A percentile compares a stretch with the other conserved stretches of the same genome.
Evolutionary conservation across 2,797 vertebrate genomes (phyloP).

Genomic region (Notamacropus eugenii): DNA sequence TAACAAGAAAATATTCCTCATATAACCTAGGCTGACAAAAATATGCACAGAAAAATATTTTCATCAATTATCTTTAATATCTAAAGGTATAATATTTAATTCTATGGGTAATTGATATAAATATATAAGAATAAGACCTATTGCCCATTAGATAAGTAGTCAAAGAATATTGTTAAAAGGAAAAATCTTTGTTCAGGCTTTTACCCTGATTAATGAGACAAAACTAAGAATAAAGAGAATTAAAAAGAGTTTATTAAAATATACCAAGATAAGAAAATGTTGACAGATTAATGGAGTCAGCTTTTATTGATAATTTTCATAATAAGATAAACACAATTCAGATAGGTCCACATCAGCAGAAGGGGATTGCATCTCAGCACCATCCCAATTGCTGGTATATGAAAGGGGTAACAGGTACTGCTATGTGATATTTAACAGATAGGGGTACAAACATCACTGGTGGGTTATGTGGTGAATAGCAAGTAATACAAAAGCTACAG

Average conservation of each 20-base stretch:
- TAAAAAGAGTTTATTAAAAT: not conserved
- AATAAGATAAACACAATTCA: not conserved
- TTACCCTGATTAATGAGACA: not conserved
- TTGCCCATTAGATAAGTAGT: not conserved
- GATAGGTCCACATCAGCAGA: not conserved
- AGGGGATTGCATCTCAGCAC: not conserved
- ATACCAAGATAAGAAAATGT: not conserved
- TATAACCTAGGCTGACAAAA: conserved; percentile 25
- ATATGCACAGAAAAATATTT: conserved; percentile 11
- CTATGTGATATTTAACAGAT: not conserved
- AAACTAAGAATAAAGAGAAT: not conserved
- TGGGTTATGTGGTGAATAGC: not conserved
- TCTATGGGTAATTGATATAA: not conserved
- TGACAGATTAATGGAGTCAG: not conserved
- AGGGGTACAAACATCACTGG: not conserved
- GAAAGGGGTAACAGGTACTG: not conserved
- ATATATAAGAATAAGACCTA: not conserved
- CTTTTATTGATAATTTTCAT: not conserved
- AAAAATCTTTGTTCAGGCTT: not conserved
- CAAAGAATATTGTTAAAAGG: not conserved
- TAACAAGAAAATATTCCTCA: conserved; percentile 23
- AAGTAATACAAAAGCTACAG: not conserved
- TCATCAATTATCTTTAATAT: not conserved
- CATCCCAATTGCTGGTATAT: not conserved
- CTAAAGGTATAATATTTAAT: not conserved